Conservation (phyloP, 2,888 invertebrate genomes). For the Campoplex capitator region DNA sequence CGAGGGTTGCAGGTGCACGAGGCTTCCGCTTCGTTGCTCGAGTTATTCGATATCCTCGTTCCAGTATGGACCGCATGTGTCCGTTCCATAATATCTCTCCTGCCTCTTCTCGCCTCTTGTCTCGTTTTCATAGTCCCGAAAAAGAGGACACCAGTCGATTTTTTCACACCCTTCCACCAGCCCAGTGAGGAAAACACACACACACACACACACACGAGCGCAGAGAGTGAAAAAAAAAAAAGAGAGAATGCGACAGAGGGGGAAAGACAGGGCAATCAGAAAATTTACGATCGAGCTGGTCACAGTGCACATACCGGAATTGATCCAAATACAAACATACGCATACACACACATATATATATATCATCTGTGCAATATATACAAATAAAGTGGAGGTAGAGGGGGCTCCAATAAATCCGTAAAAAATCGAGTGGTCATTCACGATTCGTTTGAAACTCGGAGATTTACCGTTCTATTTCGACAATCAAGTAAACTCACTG, state of each 20-base stretch:
- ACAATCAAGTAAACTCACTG: conserved; percentile 68
- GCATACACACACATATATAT: conserved; percentile 11
- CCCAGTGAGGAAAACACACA: not conserved
- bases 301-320: conserved; percentile 51
- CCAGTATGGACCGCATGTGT: conserved; percentile 7
- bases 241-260: not conserved
- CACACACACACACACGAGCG: not conserved
- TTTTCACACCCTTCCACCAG: conserved; percentile 49
- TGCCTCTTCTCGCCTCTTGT: conserved; percentile 9
- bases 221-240: not conserved
- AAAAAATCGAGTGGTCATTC: conserved; percentile 71
- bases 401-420: conserved; percentile 64
- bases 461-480: conserved; percentile 69
- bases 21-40: conserved; percentile 36
- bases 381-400: conserved; percentile 7
- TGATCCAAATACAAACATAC: conserved; percentile 36
- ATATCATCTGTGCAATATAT: conserved; percentile 15
- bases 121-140: conserved; percentile 12
- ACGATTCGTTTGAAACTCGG: conserved; percentile 69
- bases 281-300: conserved; percentile 65
- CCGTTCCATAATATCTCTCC: not conserved
- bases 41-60: conserved; percentile 45
- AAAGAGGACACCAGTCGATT: conserved; percentile 38
- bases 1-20: conserved; percentile 39
- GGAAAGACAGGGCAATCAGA: conserved; percentile 48